phyloP scores from a whole-genome alignment of 2,113 vertebrate genomes.

The Leucosticte australis region DNA sequence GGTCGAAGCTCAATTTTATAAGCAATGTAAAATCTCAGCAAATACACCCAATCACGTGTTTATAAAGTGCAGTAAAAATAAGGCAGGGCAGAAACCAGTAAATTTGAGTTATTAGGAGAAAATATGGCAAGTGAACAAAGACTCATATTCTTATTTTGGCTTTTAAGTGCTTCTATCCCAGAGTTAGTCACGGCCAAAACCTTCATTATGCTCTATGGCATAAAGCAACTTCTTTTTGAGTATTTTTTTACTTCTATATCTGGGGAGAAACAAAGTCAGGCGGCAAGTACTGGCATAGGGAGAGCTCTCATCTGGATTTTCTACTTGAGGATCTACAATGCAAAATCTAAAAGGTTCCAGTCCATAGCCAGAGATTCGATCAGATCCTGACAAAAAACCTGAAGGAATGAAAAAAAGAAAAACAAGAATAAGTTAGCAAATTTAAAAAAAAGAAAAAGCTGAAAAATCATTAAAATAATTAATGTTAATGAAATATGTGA shows the following conservation, averaged over 20 bases:
- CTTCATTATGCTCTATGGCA: conserved; percentile 40
- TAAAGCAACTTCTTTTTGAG: conserved; percentile 41
- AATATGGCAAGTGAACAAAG: not conserved
- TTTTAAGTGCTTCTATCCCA: not conserved
- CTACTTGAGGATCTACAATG: not conserved
- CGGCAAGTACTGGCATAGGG: not conserved
- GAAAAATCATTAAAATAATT: not conserved
- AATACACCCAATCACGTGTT: not conserved
- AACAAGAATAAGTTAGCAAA: not conserved
- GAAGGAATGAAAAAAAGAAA: not conserved
- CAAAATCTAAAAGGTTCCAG: not conserved
- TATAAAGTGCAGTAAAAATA: not conserved
- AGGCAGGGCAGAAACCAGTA: not conserved
- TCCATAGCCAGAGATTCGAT: conserved; percentile 6
- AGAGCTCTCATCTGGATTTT: conserved; percentile 40
- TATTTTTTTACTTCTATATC: conserved; percentile 58
- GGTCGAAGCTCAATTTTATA: not conserved
- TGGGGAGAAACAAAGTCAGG: conserved; percentile 42
- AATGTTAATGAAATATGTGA: not conserved
- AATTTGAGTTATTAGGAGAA: not conserved
- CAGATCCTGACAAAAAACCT: conserved; percentile 70
- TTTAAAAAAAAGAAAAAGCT: not conserved
- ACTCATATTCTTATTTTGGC: not conserved
- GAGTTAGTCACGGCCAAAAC: not conserved
- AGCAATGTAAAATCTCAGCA: not conserved